Evolutionary conservation across 2,888 invertebrate genomes (phyloP).

Genomic region (Ennomos erosarius): DNA sequence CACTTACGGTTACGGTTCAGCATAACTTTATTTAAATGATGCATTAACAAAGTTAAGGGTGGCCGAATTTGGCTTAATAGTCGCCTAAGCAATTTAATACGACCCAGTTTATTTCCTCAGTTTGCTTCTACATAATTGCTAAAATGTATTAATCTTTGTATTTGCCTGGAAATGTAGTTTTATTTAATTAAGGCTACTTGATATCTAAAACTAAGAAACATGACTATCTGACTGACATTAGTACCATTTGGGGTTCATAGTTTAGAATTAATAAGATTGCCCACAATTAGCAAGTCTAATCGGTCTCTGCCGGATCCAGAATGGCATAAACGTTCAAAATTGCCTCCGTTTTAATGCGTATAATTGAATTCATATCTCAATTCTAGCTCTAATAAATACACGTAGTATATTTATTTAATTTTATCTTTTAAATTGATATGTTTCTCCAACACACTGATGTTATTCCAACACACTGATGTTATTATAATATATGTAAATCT

Average conservation of each 20-base stretch:
- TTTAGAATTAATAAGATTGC: conserved; percentile 24
- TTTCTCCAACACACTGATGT: too few species aligned
- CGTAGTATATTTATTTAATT: background rate
- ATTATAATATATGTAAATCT: conserved; percentile 18
- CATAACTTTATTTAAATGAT: conserved; percentile 41
- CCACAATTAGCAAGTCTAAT: conserved; percentile 25
- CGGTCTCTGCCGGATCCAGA: conserved; percentile 16
- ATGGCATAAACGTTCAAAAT: conserved; percentile 17
- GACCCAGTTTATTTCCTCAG: too few species aligned
- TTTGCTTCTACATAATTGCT: too few species aligned
- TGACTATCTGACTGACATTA: conserved; percentile 7
- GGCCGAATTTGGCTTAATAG: background rate
- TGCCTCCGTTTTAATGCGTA: conserved; percentile 3
- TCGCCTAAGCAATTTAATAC: too few species aligned
- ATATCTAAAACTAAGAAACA: background rate
- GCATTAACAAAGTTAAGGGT: background rate
- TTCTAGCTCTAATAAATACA: conserved; percentile 12
- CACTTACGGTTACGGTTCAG: conserved; percentile 21
- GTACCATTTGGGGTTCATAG: conserved; percentile 16
- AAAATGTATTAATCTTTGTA: too few species aligned
- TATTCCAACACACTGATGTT: too few species aligned
- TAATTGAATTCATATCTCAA: conserved; percentile 18
- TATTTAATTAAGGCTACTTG: too few species aligned
- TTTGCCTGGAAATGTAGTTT: too few species aligned
- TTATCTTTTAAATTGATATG: conserved; percentile 4